phyloP scores from a whole-genome alignment of 2,113 vertebrate species.

The Mesocricetus auratus region DNA sequence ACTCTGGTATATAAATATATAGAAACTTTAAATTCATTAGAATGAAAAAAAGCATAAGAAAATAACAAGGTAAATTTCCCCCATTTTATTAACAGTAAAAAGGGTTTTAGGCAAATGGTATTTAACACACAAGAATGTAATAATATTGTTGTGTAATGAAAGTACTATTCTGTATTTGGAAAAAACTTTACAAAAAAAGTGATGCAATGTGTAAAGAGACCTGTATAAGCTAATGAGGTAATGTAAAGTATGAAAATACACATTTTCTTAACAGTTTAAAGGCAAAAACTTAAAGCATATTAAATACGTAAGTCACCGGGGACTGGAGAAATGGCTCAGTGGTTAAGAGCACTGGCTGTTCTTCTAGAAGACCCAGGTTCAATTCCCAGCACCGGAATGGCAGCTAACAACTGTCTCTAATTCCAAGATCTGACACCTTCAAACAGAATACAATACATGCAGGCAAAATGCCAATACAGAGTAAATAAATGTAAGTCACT shows the following conservation, averaged over 20 bases:
- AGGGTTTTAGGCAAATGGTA: neutral
- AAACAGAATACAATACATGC: too few relatives aligned
- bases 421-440: too few relatives aligned
- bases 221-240: neutral
- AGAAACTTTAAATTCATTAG: neutral
- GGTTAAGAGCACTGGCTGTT: too few relatives aligned
- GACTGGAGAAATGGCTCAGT: too few relatives aligned
- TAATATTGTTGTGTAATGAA: neutral
- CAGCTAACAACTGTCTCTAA: too few relatives aligned
- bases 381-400: too few relatives aligned
- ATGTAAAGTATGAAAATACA: neutral
- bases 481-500: neutral
- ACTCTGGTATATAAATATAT: neutral
- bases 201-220: neutral
- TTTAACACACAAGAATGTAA: neutral
- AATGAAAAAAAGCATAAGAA: neutral
- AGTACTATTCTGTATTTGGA: neutral
- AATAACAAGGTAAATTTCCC: neutral
- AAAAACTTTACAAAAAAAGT: constrained; percentile 18
- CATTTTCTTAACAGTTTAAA: neutral
- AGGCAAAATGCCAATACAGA: too few relatives aligned
- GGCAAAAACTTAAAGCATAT: neutral
- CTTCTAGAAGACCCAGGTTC: too few relatives aligned
- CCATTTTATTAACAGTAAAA: neutral
- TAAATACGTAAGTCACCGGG: neutral